Percentiles rank a stretch among this genome's conserved stretches.
phyloP scores from a whole-genome alignment of 1,140 invertebrate species.

The Aleiodes sp. region DNA sequence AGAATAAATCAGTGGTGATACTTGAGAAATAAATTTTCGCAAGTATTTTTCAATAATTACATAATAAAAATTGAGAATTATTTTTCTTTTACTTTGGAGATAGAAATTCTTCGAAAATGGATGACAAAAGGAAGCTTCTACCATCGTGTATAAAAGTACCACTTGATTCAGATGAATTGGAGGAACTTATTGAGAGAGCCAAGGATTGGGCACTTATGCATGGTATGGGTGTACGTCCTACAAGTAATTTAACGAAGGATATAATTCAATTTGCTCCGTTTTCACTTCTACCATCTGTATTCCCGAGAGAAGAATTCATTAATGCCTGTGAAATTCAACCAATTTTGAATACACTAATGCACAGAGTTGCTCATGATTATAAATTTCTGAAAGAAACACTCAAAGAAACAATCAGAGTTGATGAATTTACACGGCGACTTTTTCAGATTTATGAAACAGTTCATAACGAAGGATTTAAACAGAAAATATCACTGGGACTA shows the following conservation, averaged over 20 bases:
- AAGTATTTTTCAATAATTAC: no score
- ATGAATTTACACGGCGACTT: conserved; percentile 83
- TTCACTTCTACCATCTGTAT: conserved; percentile 82
- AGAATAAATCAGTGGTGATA: no score
- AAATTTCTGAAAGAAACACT: conserved; percentile 81
- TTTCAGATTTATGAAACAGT: conserved; percentile 86
- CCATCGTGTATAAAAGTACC: conserved; percentile 16
- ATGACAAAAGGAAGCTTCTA: not conserved
- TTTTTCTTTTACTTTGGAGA: no score
- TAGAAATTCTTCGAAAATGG: conserved; percentile 5
- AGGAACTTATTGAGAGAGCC: conserved; percentile 76
- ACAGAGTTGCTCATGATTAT: conserved; percentile 85
- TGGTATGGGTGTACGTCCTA: conserved; percentile 80
- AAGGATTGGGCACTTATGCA: conserved; percentile 88
- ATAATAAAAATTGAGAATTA: no score
- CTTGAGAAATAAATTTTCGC: no score
- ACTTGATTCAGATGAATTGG: conserved; percentile 58
- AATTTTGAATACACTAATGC: conserved; percentile 84
- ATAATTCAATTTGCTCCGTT: conserved; percentile 81
- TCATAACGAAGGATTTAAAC: conserved; percentile 75
- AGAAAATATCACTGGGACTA: conserved; percentile 73
- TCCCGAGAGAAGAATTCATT: conserved; percentile 80
- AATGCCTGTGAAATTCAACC: conserved; percentile 79
- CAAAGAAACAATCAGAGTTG: conserved; percentile 76
- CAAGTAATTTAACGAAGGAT: conserved; percentile 74